Base-by-base conservation (phyloP, 2,113 vertebrate species). In the Crocuta crocuta region DNA sequence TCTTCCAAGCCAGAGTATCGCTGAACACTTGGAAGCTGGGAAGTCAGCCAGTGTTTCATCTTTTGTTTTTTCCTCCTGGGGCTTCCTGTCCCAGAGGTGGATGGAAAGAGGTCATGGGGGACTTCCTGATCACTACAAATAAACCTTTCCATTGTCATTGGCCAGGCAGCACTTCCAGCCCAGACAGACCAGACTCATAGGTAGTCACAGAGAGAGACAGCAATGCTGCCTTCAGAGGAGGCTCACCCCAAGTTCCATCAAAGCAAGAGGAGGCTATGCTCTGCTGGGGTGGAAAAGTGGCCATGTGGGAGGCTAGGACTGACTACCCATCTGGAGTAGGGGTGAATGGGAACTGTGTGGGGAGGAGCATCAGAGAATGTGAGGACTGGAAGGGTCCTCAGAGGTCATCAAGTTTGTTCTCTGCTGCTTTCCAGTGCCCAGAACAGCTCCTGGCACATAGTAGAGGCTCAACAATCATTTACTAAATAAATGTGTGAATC, bases 61-160 rank as follows among this genome's bases (percentile, higher is more conserved):
- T 96, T 96, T 89, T 98, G 97, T 96, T 98, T 98, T 98, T 98
- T 97, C 93, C 97, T 98, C 88, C 88, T 93, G 39, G 19, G 5
- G 39, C 89, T 98, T 98, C 98, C 98, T 98, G 97, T 96, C 91
- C 68, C 85, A 55, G 85, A 88, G 71, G 95, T 97, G 88, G 92
- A 93, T 97, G 48, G 80, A 95, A 66, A 94, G 80, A 70, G 53
- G 55, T 93, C 95, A 82, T 74, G 90, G 91, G 43, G 76, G 91
- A 73, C 96, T 97, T 98, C 97, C 98, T 97, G 98, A 66, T 83
- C 26, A 45, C 73, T 88, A 66, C 79, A 95, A 94, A 96, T 13
- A 23, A 93, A 89, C 55, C 95, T 97, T 98, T 97, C 97, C 63
- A 1, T 96, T 98, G 97, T 95, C 23, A 21, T 95, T 86, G 92